Evolutionary conservation across 2,797 vertebrate species (phyloP).

Genomic region (Channa striata): DNA sequence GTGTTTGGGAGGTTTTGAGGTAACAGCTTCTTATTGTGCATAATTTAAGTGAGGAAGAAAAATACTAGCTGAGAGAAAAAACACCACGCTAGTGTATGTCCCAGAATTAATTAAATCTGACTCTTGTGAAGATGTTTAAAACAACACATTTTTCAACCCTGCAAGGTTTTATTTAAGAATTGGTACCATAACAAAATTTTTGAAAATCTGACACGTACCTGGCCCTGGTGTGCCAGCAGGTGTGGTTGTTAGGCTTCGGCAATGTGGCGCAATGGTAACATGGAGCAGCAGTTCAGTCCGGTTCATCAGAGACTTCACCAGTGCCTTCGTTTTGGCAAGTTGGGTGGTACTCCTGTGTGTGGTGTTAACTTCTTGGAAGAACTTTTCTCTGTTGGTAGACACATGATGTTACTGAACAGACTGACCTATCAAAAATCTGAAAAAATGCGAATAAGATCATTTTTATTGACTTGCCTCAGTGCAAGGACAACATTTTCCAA

Average conservation of each 20-base stretch:
- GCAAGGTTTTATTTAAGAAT: not conserved
- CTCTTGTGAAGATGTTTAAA: not conserved
- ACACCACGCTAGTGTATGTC: not conserved
- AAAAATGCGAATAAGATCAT: not conserved
- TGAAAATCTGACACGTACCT: constrained; percentile 39
- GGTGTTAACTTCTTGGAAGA: constrained; percentile 95
- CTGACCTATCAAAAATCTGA: not conserved
- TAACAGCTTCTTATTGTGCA: not conserved
- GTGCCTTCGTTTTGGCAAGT: constrained; percentile 92
- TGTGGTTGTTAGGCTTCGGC: constrained; percentile 92
- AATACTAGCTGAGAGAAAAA: constrained; percentile 9
- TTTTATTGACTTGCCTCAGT: constrained; percentile 85
- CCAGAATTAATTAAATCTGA: not conserved
- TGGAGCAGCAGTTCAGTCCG: constrained; percentile 95
- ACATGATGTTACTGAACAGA: constrained; percentile 18
- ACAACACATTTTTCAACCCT: not conserved
- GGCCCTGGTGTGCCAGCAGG: constrained; percentile 92
- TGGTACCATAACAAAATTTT: not conserved
- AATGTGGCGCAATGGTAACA: constrained; percentile 96
- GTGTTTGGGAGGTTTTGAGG: not conserved
- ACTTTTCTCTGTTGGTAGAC: constrained; percentile 89
- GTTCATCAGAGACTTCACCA: constrained; percentile 98
- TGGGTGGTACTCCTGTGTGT: constrained; percentile 86
- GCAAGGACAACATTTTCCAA: constrained; percentile 95
- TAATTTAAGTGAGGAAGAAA: too few relatives aligned